A percentile compares a stretch with the other conserved stretches of the same genome.
phyloP scores from a whole-genome alignment of 2,888 invertebrate genomes.

The Erynnis tages region DNA sequence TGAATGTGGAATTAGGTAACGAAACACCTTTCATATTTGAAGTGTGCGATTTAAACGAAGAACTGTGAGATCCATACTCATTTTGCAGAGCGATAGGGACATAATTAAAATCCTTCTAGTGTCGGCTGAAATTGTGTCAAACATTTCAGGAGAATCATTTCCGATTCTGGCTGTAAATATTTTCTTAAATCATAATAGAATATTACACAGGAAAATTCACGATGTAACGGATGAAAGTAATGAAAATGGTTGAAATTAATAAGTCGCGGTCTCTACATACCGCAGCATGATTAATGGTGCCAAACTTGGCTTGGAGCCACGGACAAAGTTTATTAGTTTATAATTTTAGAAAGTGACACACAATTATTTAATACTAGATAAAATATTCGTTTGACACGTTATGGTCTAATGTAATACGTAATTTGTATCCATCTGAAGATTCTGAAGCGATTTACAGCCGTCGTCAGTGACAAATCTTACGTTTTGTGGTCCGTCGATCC shows the following conservation, averaged over 20 bases:
- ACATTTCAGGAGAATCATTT: too few species aligned
- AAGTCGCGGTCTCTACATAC: constrained; percentile 54
- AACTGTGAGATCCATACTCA: too few species aligned
- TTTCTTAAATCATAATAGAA: too few species aligned
- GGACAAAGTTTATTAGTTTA: constrained; percentile 55
- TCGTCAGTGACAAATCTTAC: background rate
- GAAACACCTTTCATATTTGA: background rate
- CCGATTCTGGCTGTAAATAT: too few species aligned
- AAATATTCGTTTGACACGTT: constrained; percentile 8
- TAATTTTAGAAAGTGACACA: constrained; percentile 36
- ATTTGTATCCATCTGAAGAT: constrained; percentile 1
- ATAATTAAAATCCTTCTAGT: too few species aligned
- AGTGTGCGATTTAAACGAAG: too few species aligned
- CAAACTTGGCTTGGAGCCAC: constrained; percentile 62
- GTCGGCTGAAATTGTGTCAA: too few species aligned
- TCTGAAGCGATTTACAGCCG: background rate
- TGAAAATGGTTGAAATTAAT: constrained; percentile 43
- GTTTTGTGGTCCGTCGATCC: background rate
- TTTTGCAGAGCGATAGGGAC: too few species aligned
- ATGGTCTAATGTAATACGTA: constrained; percentile 1
- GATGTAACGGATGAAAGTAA: constrained; percentile 17
- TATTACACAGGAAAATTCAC: too few species aligned
- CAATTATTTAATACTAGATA: constrained; percentile 18
- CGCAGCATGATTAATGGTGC: constrained; percentile 62
- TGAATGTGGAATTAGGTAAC: background rate